Base-by-base conservation (phyloP, 2,113 vertebrate genomes). In the Engystomops pustulosus region DNA sequence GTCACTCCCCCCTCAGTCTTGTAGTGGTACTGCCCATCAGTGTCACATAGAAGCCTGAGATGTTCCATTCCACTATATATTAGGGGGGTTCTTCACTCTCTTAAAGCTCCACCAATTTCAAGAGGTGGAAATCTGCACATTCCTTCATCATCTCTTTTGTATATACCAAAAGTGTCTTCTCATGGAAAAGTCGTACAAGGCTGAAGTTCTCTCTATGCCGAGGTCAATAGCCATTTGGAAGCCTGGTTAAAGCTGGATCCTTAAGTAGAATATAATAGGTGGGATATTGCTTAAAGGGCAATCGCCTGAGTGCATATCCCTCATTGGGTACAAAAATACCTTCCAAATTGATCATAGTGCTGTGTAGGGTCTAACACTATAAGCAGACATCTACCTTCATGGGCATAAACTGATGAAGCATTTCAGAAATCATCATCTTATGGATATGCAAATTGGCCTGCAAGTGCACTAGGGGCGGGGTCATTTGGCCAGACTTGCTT, bases 81-180 rank as follows among this genome's bases (percentile, higher is more conserved):
- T 3, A 15, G 5, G 4, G 20, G 18, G 55, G 81, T 71, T 30
- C 23, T 38, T 55, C n/a, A n/a, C n/a, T n/a, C n/a, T n/a, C 7
- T 15, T 45, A 25, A 45, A 69, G 23, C 30, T 23, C 49, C 75
- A 60, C 36, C 74, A 27, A 27, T 30, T 34, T 47, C 18, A 34
- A 76, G 58, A 25, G 55, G 44, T 30, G 78, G 75, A 27, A 47
- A 49, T 12, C 30, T 34, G 65, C 65, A 81, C 79, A 81, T 81
- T 81, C 79, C 45, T 32, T 53, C 12, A 53, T 30, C 65, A 45
- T 38, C 30, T 32, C 65, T 65, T 69, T 70, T 38, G 45, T 65
- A 81, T 69, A 81, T 81, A 69, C 79, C 79, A 81, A 80, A 81
- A 70, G 30, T 38, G 41, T 68, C 45, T 78, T 80, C 79, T 68